Percentiles rank a stretch among this genome's conserved stretches.
phyloP scores from a whole-genome alignment of 2,888 invertebrate genomes.

The Liopterus haemorrhoidalis region DNA sequence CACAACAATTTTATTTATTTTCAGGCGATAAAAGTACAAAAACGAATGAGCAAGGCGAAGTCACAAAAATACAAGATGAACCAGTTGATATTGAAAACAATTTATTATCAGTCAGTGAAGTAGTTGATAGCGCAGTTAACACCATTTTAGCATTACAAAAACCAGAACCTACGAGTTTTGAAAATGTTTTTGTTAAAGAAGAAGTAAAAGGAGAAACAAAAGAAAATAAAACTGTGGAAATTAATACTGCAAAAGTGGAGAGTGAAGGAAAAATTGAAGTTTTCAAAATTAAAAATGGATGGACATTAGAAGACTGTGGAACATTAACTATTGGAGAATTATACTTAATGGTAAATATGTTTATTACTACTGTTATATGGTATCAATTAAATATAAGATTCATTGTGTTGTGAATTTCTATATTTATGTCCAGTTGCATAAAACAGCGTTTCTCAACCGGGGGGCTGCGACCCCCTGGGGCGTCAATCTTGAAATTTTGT shows the following conservation, averaged over 20 bases:
- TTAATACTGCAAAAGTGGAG: constrained; percentile 14
- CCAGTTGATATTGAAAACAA: constrained; percentile 24
- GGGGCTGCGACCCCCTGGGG: no score
- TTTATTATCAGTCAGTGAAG: constrained; percentile 31
- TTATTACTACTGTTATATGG: constrained; percentile 3
- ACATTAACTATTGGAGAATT: constrained; percentile 83
- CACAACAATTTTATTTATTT: no score
- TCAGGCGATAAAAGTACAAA: no score
- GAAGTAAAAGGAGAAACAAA: constrained; percentile 42
- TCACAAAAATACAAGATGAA: constrained; percentile 17
- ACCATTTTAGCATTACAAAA: constrained; percentile 39
- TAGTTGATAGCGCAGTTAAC: constrained; percentile 39
- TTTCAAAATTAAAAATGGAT: constrained; percentile 58
- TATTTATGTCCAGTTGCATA: no score
- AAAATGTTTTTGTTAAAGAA: constrained; percentile 46
- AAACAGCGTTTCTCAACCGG: no score
- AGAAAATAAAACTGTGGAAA: constrained; percentile 32
- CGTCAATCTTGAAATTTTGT: no score
- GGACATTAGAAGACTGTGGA: constrained; percentile 71
- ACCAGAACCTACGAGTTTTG: constrained; percentile 48
- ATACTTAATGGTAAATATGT: constrained; percentile 69
- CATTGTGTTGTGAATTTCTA: constrained; percentile 1
- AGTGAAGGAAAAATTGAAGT: constrained; percentile 33
- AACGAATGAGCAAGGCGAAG: constrained; percentile 1
- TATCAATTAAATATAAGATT: constrained; percentile 3